phyloP scores from a whole-genome alignment of 1,140 invertebrate species.

The Brachionus angularis region DNA sequence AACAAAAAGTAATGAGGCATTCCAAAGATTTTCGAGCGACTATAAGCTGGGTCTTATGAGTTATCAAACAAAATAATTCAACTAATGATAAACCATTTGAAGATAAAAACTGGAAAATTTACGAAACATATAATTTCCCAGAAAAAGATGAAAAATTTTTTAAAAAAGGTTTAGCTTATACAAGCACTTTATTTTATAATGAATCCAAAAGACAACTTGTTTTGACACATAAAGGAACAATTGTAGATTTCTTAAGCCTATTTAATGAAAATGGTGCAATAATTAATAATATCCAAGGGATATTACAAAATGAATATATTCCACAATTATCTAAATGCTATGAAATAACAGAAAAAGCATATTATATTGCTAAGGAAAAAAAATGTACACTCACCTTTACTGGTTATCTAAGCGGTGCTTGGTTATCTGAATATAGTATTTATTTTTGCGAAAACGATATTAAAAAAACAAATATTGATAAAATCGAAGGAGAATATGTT shows the following conservation, averaged over 20 bases:
- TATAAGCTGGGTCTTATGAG: not conserved
- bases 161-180: not conserved
- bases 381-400: not conserved
- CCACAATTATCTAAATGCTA: constrained; percentile 13
- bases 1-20: not conserved
- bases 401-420: not conserved
- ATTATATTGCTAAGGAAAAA: not conserved
- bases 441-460: constrained; percentile 23
- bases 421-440: constrained; percentile 1
- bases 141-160: not conserved
- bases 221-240: not conserved
- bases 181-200: not conserved
- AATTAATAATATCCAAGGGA: not conserved
- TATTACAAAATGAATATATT: not conserved
- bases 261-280: not conserved
- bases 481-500: too few relatives aligned
- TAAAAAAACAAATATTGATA: not conserved
- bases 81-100: not conserved
- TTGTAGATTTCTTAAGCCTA: not conserved
- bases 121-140: not conserved
- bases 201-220: not conserved
- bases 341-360: not conserved
- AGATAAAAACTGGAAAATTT: not conserved
- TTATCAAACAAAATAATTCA: not conserved
- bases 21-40: not conserved